Conservation (phyloP, 2,113 vertebrate genomes). For the Athene cunicularia region DNA sequence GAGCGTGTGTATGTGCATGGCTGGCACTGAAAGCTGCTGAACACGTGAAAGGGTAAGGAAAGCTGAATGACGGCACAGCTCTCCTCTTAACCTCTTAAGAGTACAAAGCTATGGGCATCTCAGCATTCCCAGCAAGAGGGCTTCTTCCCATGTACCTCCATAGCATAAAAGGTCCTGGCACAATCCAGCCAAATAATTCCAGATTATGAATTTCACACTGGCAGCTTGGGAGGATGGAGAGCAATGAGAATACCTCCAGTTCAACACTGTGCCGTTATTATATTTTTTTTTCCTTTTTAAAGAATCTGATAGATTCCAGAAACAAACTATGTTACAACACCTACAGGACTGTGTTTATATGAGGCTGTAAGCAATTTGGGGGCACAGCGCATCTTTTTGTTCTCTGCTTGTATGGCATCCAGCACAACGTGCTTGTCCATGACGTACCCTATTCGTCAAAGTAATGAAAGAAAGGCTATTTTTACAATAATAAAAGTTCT, state of each 20-base stretch:
- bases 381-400: not conserved
- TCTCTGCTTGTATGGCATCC: not conserved
- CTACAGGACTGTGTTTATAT: not conserved
- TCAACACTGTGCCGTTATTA: not conserved
- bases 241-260: accelerated
- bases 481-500: not conserved
- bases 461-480: conserved; percentile 1
- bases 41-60: not conserved
- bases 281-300: not conserved
- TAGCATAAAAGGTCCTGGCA: not conserved
- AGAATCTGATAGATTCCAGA: not conserved
- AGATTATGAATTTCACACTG: not conserved
- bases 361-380: not conserved
- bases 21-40: not conserved
- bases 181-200: not conserved
- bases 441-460: not conserved
- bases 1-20: not conserved
- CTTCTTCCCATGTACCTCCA: not conserved
- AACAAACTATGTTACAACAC: not conserved
- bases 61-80: not conserved
- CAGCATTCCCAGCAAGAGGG: not conserved
- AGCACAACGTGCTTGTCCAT: not conserved
- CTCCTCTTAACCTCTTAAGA: not conserved
- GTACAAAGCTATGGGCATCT: not conserved
- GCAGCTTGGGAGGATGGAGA: not conserved